Percentiles rank a stretch among this genome's conserved stretches.
phyloP scores from a whole-genome alignment of 2,797 vertebrate species.

The Crax fasciolata region DNA sequence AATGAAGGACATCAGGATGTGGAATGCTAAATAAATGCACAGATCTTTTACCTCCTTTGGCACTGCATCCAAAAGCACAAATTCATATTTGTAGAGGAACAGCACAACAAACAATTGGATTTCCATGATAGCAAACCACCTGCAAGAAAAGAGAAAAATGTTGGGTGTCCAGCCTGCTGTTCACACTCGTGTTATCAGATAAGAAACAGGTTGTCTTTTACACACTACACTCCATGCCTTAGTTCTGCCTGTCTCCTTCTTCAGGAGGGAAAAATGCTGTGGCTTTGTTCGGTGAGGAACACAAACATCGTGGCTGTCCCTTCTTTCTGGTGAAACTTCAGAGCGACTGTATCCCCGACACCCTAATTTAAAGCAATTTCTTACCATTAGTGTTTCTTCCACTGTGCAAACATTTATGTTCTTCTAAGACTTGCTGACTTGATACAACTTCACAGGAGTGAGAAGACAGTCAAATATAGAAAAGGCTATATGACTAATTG shows the following conservation, averaged over 20 bases:
- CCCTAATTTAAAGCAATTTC: slow-evolving; percentile 21
- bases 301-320: fast-evolving
- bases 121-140: slow-evolving; percentile 87
- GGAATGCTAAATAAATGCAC: neutral
- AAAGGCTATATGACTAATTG: slow-evolving; percentile 66
- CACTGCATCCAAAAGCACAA: slow-evolving; percentile 82
- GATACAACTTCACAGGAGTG: slow-evolving; percentile 56
- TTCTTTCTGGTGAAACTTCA: neutral
- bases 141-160: slow-evolving; percentile 55
- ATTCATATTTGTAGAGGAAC: slow-evolving; percentile 85
- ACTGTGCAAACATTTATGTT: slow-evolving; percentile 50
- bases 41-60: slow-evolving; percentile 83
- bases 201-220: neutral
- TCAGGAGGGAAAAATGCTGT: neutral
- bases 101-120: slow-evolving; percentile 82
- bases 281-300: neutral
- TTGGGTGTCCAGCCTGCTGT: neutral
- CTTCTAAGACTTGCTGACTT: slow-evolving; percentile 32
- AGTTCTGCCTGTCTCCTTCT: neutral
- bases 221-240: neutral
- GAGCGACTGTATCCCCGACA: neutral
- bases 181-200: neutral
- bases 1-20: neutral
- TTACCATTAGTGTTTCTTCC: slow-evolving; percentile 50
- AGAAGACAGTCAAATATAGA: slow-evolving; percentile 61